Conservation (phyloP, 2,113 vertebrate species). For the Neomonachus schauinslandi region DNA sequence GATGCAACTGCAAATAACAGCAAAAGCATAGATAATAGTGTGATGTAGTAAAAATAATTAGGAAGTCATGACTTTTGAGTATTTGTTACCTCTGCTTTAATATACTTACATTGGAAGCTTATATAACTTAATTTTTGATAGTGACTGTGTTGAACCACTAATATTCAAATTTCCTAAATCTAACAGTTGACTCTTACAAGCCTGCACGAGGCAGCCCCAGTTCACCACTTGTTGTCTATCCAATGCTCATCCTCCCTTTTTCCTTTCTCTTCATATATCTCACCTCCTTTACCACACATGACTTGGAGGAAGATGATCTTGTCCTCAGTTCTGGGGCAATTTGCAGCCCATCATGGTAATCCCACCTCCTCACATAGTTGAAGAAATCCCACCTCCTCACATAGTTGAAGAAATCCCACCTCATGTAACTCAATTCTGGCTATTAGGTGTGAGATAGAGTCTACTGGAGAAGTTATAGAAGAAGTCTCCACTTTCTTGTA, state of each 20-base stretch:
- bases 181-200: background rate
- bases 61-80: background rate
- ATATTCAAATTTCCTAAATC: background rate
- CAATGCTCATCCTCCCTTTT: background rate
- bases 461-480: background rate
- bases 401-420: background rate
- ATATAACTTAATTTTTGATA: background rate
- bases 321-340: background rate
- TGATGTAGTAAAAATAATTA: background rate
- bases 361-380: background rate
- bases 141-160: background rate
- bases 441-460: background rate
- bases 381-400: background rate
- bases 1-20: background rate
- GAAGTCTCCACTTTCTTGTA: background rate
- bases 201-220: background rate
- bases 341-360: background rate
- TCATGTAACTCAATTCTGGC: background rate
- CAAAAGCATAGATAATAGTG: background rate
- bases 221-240: background rate
- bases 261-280: background rate
- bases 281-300: background rate
- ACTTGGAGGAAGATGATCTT: background rate
- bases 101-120: background rate
- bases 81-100: background rate